phyloP scores from a whole-genome alignment of 1,140 invertebrate genomes.

The Tribolium castaneum region DNA sequence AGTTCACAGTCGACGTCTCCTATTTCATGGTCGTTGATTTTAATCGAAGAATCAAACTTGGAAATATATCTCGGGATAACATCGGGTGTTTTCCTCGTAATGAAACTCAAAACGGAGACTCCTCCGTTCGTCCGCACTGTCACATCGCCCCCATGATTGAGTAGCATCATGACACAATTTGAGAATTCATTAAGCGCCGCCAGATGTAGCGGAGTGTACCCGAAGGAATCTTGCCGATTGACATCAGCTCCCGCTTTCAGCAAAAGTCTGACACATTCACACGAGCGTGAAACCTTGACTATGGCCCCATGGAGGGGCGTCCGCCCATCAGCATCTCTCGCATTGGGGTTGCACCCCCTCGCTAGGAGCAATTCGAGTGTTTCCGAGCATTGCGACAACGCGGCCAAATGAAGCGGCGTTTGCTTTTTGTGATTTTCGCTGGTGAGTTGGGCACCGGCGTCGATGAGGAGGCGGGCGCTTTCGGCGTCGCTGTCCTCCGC shows the following conservation, averaged over 20 bases:
- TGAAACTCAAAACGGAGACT: slow-evolving; percentile 81
- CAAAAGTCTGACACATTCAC: slow-evolving; percentile 76
- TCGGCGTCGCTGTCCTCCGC: slow-evolving; percentile 83
- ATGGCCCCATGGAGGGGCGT: slow-evolving; percentile 84
- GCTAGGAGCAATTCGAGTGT: slow-evolving; percentile 76
- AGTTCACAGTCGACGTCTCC: slow-evolving; percentile 86
- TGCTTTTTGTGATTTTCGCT: slow-evolving; percentile 78
- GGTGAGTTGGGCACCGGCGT: slow-evolving; percentile 76
- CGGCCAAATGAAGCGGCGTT: slow-evolving; percentile 82
- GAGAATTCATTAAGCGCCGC: slow-evolving; percentile 87
- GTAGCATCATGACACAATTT: slow-evolving; percentile 77
- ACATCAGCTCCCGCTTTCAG: slow-evolving; percentile 78
- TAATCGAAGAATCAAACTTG: slow-evolving; percentile 81
- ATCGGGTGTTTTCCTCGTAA: slow-evolving; percentile 83
- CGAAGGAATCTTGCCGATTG: slow-evolving; percentile 82
- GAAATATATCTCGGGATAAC: slow-evolving; percentile 77
- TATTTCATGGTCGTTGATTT: slow-evolving; percentile 82
- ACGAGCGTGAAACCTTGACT: slow-evolving; percentile 78
- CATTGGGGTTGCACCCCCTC: slow-evolving; percentile 71
- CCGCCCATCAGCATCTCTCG: slow-evolving; percentile 75
- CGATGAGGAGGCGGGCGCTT: slow-evolving; percentile 77
- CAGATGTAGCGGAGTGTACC: slow-evolving; percentile 83
- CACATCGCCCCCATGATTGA: slow-evolving; percentile 84
- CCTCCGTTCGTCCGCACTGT: slow-evolving; percentile 84
- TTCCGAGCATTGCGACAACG: slow-evolving; percentile 79